Base-by-base conservation (phyloP, 2,797 vertebrate genomes). In the Potorous gilbertii region DNA sequence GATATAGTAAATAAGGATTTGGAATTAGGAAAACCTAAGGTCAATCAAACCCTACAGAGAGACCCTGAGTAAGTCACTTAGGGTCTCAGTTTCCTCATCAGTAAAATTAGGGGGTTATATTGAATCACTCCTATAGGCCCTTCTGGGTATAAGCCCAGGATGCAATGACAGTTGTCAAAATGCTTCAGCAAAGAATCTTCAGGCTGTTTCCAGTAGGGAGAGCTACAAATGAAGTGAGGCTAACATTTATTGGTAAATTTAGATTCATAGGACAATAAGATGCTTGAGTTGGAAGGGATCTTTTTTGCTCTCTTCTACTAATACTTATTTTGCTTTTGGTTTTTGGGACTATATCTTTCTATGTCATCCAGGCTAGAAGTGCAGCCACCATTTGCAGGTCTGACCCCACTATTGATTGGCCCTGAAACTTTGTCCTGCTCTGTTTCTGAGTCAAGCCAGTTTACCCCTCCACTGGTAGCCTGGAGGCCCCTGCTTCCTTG, bases 401-500 rank as follows among this genome's bases (percentile, higher is more conserved):
- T 66, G n/a, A 14, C 16, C 13, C 31, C 31, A 34, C 59, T 16
- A n/a, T 16, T 14, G 59, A 34, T 66, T 5, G 12, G 29, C 4
- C 59, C 31, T 66, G 31, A 14, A n/a, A 14, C 59, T n/a, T 66
- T 66, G 59, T n/a, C 59, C 31, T 66, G 34, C 34, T 66, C 3
- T 66, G 31, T 34, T 66, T 66, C 59, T 66, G 59, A 66, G 31
- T 14, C 5, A 34, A 31, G 12, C 13, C 59, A n/a, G 59, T 16
- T 66, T 66, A 62, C 34, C 34, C 34, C 31, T 66, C 59, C 31
- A 14, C n/a, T 66, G 59, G 34, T 66, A 66, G 31, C 59, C 4
- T 34, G 4, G 12, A 0, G 1, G 29, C 12, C 10, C 59, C 11
- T 11, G 14, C 1, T 14, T 66, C 13, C 31, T 34, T n/a, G 4